Evolutionary conservation across 2,113 vertebrate species (phyloP), one percentile per base, ranked within the genome.

Genomic region (Saguinus imperator): DNA sequence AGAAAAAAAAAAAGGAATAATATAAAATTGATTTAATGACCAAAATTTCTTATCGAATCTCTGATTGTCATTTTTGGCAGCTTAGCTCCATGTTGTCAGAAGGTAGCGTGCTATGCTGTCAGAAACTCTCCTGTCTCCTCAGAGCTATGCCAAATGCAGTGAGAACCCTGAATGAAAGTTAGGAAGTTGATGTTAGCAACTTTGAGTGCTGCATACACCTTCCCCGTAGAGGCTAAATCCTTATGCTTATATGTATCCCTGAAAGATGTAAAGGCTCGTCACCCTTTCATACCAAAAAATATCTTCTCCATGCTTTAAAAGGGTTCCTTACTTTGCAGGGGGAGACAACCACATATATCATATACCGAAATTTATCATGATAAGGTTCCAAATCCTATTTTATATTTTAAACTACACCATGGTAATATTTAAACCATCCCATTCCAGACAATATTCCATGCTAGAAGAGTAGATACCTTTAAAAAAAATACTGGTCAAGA

Each of bases 61-160:
- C 97, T 98, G 98, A 97, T 97, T 95, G 95, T 96, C 80, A 61
- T 37, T 52, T 92, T 8, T 48, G 94, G 96, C 58, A 95, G 20
- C 58, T 72, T 81, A 93, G 75, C 40, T 58, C 80, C 64, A 43
- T 64, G 58, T 75, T 75, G 75, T 64, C 48, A 66, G 70, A 85
- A 70, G 45, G 43, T 64, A 58, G 35, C 27, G 29, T 77, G 50
- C 61, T 58, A 0, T 85, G 79, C 68, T 87, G 50, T 66, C 6
- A 27, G 40, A 57, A 85, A 77, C 45, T 10, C 27, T 58, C 48
- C 8, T 57, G 9, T 61, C 48, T 91, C 70, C 52, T 48, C 50
- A 79, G 52, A 81, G 80, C 50, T 25, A 45, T 17, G 50, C 35
- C 66, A 40, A 88, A 40, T 17, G 29, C 50, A 27, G 0, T 13